phyloP scores from a whole-genome alignment of 1,140 invertebrate species.

The Pygmarrhopalites habei region DNA sequence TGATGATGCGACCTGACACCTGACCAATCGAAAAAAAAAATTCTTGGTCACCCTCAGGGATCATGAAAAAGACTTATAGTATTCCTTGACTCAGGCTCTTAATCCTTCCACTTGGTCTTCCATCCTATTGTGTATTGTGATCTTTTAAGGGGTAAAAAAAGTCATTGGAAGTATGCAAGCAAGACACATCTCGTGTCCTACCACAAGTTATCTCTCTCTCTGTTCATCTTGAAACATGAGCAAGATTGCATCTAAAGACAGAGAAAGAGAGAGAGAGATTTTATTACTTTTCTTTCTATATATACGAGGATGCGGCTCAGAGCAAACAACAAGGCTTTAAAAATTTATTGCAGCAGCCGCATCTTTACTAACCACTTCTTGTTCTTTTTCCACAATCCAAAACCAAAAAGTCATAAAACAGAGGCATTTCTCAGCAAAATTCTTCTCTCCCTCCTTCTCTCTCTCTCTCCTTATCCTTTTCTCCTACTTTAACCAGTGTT shows the following conservation, averaged over 20 bases:
- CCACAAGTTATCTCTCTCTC: constrained; percentile 22
- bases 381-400: no score
- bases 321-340: constrained; percentile 26
- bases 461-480: no score
- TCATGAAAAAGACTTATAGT: no score
- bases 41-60: no score
- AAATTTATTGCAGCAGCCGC: constrained; percentile 34
- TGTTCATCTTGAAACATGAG: constrained; percentile 6
- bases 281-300: constrained; percentile 30
- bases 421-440: constrained; percentile 22
- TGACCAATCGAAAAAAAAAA: no score
- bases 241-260: constrained; percentile 22
- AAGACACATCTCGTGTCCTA: constrained; percentile 5
- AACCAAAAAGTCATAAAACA: constrained; percentile 32
- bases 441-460: no score
- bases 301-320: constrained; percentile 15
- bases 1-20: no score
- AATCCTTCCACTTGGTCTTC: no score
- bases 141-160: neutral
- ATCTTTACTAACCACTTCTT: constrained; percentile 25
- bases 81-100: no score
- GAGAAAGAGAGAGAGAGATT: constrained; percentile 4
- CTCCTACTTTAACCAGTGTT: no score
- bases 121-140: no score
- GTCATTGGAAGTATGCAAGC: neutral